Evolutionary conservation across 2,888 invertebrate genomes (phyloP), one percentile per base, ranked within the genome.

Genomic region (Mimumesa dahlbomi): DNA sequence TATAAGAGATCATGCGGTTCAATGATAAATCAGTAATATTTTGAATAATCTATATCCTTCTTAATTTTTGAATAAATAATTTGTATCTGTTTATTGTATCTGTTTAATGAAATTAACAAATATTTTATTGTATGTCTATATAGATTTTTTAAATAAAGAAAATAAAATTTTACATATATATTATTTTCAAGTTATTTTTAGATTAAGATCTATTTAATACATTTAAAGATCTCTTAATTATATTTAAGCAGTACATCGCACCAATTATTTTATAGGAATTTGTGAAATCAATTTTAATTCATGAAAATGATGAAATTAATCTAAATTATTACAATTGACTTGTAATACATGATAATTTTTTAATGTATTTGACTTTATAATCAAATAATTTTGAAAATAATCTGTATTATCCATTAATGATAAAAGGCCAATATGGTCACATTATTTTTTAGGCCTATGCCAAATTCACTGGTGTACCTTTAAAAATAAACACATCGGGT

Each of bases 391-490:
- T n/a, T n/a, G 40, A 42, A 42, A 42, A 16, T 5, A n/a, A 7
- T 14, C 25, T 21, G 13, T 54, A 21, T 49, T 38, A 57, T 21
- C 45, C 45, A 16, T 29, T 18, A 48, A 40, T 9, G 4, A 34
- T 4, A 4, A n/a, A 34, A 9, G 4, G n/a, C 4, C n/a, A 4
- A 4, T n/a, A 34, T 9, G 3, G n/a, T 7, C n/a, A 34, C n/a
- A 1, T 54, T 45, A 43, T 31, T 56, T 21, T 73, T 49, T 88
- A 93, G 93, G 91, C 92, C 0, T 92, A 92, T 79, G 91, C 92
- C 9, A 95, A 94, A 90, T 96, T 95, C 91, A 94, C 94, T 84
- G 94, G 94, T 73, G 94, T 93, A 67, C 95, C 94, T 61, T 91
- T 95, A 29, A 92, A 91, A 90, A 92, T 95, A 70, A 93, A 92